Evolutionary conservation across 2,113 vertebrate genomes (phyloP), one percentile per base, ranked within the genome.

Genomic region (Pteronura brasiliensis): DNA sequence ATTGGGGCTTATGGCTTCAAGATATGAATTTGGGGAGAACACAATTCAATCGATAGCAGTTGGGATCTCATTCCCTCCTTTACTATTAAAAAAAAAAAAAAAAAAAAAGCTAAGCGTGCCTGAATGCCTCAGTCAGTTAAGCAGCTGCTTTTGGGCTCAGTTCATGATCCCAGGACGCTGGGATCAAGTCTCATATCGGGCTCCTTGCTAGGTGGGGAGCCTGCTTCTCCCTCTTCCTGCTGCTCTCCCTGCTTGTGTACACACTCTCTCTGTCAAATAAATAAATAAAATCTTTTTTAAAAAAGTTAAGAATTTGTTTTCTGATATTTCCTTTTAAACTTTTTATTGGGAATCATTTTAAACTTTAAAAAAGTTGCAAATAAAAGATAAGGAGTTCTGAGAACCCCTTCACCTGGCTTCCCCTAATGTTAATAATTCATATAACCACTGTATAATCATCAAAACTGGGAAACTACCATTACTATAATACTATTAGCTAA

Each of bases 261-360:
- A 7, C 31, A 17, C 63, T 65, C 61, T 63, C 12, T 17, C 63
- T 67, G 14, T 67, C 63, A 67, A 67, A 67, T 67, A 34, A 31
- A 31, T 65, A 65, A 67, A 67, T 67, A 67, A 67, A 67, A 67
- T 67, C 29, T 67, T 67, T 67, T 34, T 15, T 1, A 7, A 34
- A 49, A 80, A 47, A 77, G 25, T 59, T 61, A 94, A 87, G 69
- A 76, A 84, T 71, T 83, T 93, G 8, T 80, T 67, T 39, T 82
- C 20, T 82, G n/a, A 77, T 91, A 39, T 23, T 88, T 87, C 25
- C n/a, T 77, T 94, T 89, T 17, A 89, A 71, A 72, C 4, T 72
- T 89, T 93, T 85, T 57, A 85, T 90, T 95, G 84, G n/a, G 44
- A 94, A 67, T 84, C 36, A 49, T 42, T 57, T 47, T 47, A 89